phyloP scores from a whole-genome alignment of 2,797 vertebrate genomes.

The Tapera naevia region DNA sequence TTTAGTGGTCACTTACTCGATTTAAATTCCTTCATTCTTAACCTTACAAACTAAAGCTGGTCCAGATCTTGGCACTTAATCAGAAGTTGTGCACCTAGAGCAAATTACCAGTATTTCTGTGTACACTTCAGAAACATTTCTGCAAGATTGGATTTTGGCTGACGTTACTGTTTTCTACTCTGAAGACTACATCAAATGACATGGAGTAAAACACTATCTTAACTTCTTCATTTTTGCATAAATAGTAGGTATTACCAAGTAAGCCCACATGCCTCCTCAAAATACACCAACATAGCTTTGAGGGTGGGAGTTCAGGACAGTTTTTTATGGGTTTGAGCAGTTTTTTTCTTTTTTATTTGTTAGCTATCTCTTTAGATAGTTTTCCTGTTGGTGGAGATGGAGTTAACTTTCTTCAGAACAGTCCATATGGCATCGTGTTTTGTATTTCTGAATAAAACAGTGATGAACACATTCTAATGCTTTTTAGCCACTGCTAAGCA shows the following conservation, averaged over 20 bases:
- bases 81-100: neutral
- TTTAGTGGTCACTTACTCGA: neutral
- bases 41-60: neutral
- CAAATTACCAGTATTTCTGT: neutral
- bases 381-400: neutral
- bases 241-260: neutral
- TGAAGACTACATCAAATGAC: neutral
- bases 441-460: neutral
- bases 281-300: neutral
- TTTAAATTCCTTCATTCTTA: neutral
- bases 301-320: fast-evolving
- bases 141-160: neutral
- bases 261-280: neutral
- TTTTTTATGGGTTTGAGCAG: neutral
- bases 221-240: neutral
- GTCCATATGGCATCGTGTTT: neutral
- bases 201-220: neutral
- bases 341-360: neutral
- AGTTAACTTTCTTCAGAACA: neutral
- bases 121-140: neutral
- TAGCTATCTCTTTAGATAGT: neutral
- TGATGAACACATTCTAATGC: neutral
- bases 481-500: neutral
- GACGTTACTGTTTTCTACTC: neutral
- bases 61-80: neutral